Percentiles rank a stretch among this genome's conserved stretches.
These are phyloP conservation scores for Uria lomvia DNA, from an alignment of 2,113 vertebrate species.

Conservation along the genomic window DNA sequence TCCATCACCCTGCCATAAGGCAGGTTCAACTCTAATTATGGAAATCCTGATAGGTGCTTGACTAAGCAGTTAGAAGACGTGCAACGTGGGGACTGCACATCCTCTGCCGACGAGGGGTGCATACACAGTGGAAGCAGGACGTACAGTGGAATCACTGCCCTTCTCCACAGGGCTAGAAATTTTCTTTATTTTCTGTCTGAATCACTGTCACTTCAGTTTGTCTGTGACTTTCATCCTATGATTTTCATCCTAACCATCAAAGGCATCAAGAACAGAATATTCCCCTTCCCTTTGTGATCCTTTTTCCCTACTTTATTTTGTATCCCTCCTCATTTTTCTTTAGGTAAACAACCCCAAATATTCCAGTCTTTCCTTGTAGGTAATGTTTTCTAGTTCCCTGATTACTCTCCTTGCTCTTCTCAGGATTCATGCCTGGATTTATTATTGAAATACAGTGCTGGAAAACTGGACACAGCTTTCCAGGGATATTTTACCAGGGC, in stretches of 20 bases:
- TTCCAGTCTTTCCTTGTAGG: neutral
- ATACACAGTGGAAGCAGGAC: neutral
- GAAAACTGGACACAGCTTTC: neutral
- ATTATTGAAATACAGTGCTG: neutral
- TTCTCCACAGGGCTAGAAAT: neutral
- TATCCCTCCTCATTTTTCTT: neutral
- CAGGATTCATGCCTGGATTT: neutral
- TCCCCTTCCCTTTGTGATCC: neutral
- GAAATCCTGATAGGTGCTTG: neutral
- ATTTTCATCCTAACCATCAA: neutral
- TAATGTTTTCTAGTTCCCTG: neutral
- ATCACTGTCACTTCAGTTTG: neutral
- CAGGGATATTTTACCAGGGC: neutral
- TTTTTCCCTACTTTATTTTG: neutral
- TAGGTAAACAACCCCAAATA: neutral
- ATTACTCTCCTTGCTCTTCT: neutral
- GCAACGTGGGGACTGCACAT: neutral
- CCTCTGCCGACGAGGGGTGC: neutral
- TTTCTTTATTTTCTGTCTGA: neutral
- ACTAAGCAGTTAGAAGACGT: neutral
- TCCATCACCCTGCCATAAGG: neutral
- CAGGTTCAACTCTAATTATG: neutral
- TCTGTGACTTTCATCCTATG: neutral
- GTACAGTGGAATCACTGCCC: neutral
- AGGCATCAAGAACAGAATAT: neutral